Conservation (phyloP, 2,888 invertebrate species). For the Diploptera punctata region DNA sequence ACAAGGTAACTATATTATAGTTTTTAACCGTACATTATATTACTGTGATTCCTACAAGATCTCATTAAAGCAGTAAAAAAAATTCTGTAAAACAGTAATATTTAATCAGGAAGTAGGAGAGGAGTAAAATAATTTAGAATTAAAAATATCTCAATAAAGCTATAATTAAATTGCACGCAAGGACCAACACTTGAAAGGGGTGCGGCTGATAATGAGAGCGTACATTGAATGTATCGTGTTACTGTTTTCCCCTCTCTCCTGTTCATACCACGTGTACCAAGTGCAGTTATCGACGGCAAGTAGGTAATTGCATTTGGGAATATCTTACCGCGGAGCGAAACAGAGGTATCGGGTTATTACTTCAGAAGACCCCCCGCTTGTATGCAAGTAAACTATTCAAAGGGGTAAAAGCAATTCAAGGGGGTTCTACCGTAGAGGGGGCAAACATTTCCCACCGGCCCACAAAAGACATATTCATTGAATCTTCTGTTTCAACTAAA, state of each 20-base stretch:
- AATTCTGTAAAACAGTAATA: too few relatives aligned
- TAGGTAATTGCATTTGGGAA: conserved; percentile 37
- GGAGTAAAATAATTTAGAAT: too few relatives aligned
- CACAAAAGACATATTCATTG: neutral
- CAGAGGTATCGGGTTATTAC: conserved; percentile 5
- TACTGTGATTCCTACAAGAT: too few relatives aligned
- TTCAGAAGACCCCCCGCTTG: neutral
- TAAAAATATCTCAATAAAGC: too few relatives aligned
- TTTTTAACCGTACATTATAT: too few relatives aligned
- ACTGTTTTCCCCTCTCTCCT: neutral
- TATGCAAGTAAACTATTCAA: neutral
- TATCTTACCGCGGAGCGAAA: conserved; percentile 33
- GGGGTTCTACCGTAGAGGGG: neutral
- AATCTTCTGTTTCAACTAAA: neutral
- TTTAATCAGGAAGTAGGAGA: too few relatives aligned
- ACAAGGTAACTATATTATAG: too few relatives aligned
- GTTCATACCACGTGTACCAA: neutral
- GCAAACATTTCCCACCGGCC: neutral
- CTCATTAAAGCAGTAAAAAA: too few relatives aligned
- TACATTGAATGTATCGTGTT: neutral
- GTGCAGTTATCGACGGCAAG: conserved; percentile 15
- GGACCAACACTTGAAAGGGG: neutral
- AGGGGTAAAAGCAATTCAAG: neutral
- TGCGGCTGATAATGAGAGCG: conserved; percentile 4
- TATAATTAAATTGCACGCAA: too few relatives aligned